phyloP scores from a whole-genome alignment of 2,113 vertebrate genomes.

The Anarrhichthys ocellatus region DNA sequence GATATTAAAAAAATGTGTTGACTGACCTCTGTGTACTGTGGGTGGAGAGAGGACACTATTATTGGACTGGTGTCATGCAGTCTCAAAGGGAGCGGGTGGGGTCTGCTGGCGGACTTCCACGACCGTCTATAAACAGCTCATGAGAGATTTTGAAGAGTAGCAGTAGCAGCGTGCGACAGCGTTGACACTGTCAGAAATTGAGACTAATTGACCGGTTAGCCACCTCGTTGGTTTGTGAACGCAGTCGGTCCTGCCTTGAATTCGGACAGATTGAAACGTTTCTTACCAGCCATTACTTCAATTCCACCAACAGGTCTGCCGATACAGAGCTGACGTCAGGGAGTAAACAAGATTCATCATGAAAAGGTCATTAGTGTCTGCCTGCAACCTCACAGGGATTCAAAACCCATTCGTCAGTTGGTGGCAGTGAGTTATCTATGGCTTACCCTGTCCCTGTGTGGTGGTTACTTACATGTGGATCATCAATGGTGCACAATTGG shows the following conservation, averaged over 20 bases:
- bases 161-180: neutral
- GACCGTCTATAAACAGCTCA: constrained; percentile 52
- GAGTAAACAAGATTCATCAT: constrained; percentile 59
- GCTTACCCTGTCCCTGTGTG: neutral
- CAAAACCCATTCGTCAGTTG: neutral
- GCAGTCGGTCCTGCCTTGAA: neutral
- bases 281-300: constrained; percentile 24
- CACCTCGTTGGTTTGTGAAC: constrained; percentile 2
- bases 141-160: constrained; percentile 40
- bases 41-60: constrained; percentile 26
- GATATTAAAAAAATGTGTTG: constrained; percentile 17
- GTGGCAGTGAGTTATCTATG: neutral
- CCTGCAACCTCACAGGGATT: constrained; percentile 14
- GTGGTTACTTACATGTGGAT: constrained; percentile 1
- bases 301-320: constrained; percentile 18
- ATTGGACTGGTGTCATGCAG: constrained; percentile 15
- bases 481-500: neutral
- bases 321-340: constrained; percentile 20
- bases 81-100: constrained; percentile 28
- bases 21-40: constrained; percentile 11
- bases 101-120: constrained; percentile 50
- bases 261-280: constrained; percentile 22
- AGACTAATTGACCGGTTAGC: neutral
- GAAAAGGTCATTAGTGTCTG: constrained; percentile 47
- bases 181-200: neutral